Conservation (phyloP, 2,888 invertebrate species). For the Hydriomena furcata region DNA sequence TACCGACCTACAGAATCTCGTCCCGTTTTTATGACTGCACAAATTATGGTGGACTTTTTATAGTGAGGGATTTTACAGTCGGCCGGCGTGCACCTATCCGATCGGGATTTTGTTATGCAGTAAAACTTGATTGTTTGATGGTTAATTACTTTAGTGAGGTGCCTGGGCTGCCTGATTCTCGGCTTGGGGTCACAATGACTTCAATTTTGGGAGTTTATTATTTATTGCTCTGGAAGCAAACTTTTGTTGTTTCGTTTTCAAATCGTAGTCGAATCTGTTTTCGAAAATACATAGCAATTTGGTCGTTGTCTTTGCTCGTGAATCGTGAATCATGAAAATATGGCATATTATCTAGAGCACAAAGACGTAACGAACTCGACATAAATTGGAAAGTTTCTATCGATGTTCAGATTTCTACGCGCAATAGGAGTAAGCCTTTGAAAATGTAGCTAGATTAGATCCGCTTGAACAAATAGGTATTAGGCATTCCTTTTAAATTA, state of each 20-base stretch:
- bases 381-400: no score
- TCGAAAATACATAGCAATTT: no score
- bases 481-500: constrained; percentile 26
- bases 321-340: no score
- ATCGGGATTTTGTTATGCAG: constrained; percentile 60
- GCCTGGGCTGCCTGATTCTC: constrained; percentile 33
- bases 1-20: constrained; percentile 32
- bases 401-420: no score
- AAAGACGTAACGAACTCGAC: no score
- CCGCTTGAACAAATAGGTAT: not conserved
- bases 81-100: constrained; percentile 39
- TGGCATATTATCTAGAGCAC: no score
- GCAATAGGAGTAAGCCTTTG: no score
- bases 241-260: constrained; percentile 4
- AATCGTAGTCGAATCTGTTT: no score
- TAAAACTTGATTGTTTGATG: constrained; percentile 71
- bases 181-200: constrained; percentile 30
- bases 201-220: constrained; percentile 10
- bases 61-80: constrained; percentile 36
- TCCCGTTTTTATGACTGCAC: constrained; percentile 36
- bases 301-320: no score
- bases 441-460: not conserved
- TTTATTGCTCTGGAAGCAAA: not conserved
- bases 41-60: constrained; percentile 39
- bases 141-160: constrained; percentile 58